Evolutionary conservation across 1,140 invertebrate species (phyloP).

Genomic region (Apolygus lucorum): DNA sequence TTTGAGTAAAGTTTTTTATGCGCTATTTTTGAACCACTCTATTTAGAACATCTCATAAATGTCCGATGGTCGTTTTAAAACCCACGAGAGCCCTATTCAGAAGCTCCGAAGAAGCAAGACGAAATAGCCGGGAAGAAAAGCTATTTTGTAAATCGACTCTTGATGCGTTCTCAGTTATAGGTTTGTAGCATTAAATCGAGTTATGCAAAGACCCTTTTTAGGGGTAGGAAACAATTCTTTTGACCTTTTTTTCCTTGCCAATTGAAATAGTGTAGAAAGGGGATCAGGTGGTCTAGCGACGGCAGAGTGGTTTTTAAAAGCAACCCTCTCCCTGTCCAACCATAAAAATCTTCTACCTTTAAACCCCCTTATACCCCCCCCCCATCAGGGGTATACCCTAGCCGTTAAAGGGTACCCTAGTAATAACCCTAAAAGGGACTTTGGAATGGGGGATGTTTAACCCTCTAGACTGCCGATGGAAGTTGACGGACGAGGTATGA

Average conservation of each 20-base stretch:
- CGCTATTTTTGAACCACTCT: no score
- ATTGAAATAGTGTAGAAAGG: neutral
- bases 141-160: no score
- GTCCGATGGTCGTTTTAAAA: no score
- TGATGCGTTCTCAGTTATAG: neutral
- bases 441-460: neutral
- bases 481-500: neutral
- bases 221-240: neutral
- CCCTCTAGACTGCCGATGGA: neutral
- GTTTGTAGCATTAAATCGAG: neutral
- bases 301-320: conserved; percentile 14
- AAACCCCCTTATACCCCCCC: neutral
- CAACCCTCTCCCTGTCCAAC: neutral
- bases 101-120: no score
- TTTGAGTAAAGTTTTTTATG: no score
- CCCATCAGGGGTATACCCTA: neutral
- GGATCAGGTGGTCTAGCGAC: conserved; percentile 3
- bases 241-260: neutral
- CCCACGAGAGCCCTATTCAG: no score
- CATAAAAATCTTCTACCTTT: conserved; percentile 8
- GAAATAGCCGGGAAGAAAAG: no score
- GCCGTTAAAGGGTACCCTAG: neutral
- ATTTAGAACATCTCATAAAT: no score
- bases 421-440: conserved; percentile 14
- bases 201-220: neutral